phyloP scores from a whole-genome alignment of 2,797 vertebrate genomes.

The Pteropus rufus region DNA sequence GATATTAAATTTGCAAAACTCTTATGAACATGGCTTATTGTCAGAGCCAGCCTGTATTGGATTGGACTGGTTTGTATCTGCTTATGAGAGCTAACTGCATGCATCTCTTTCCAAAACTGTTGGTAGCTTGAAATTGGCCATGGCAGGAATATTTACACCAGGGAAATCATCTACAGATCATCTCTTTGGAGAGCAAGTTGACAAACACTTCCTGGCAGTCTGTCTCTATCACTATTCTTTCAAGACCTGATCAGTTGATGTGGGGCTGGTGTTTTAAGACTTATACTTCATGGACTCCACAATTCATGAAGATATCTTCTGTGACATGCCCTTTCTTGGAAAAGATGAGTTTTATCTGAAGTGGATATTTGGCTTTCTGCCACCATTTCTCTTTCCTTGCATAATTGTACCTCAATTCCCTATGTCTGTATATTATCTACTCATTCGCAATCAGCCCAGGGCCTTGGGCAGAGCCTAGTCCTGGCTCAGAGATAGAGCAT shows the following conservation, averaged over 20 bases:
- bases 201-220: not conserved
- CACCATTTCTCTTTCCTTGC: not conserved
- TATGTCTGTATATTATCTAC: not conserved
- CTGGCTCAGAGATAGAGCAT: not conserved
- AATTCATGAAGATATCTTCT: not conserved
- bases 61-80: not conserved
- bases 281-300: not conserved
- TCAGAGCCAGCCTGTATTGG: not conserved
- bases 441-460: not conserved
- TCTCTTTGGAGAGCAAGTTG: not conserved
- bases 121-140: not conserved
- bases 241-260: not conserved
- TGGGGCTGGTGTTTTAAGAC: not conserved
- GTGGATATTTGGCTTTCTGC: not conserved
- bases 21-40: not conserved
- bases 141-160: not conserved
- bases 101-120: not conserved
- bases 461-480: not conserved
- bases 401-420: not conserved
- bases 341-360: not conserved
- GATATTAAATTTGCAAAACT: not conserved
- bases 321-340: not conserved
- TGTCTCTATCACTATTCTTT: not conserved
- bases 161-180: not conserved
- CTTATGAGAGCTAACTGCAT: not conserved